A percentile compares a stretch with the other conserved stretches of the same genome.
phyloP scores from a whole-genome alignment of 2,797 vertebrate species.

The Parotocinclus haroldoi region DNA sequence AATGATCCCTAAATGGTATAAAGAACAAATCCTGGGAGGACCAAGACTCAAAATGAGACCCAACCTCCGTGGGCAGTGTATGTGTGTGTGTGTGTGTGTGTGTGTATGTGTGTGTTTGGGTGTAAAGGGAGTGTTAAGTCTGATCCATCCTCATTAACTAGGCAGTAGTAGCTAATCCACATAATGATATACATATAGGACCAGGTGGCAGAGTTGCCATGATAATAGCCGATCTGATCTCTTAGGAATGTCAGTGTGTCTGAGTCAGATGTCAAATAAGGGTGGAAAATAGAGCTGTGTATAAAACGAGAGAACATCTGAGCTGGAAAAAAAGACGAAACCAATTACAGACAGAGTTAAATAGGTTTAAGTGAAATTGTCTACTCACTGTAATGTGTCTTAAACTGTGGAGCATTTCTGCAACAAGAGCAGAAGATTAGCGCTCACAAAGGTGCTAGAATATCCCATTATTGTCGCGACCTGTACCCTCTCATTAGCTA shows the following conservation, averaged over 20 bases:
- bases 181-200: slow-evolving; percentile 44
- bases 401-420: too few species aligned
- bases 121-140: slow-evolving; percentile 29
- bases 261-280: slow-evolving; percentile 13
- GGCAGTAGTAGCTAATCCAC: slow-evolving; percentile 36
- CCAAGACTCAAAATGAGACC: too few species aligned
- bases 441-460: too few species aligned
- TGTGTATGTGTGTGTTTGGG: background rate
- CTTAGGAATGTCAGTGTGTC: slow-evolving; percentile 36
- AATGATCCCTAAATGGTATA: too few species aligned
- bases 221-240: slow-evolving; percentile 40
- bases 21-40: too few species aligned
- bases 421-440: too few species aligned
- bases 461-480: too few species aligned
- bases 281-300: slow-evolving; percentile 3
- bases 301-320: background rate
- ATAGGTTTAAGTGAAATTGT: too few species aligned
- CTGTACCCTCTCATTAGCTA: too few species aligned
- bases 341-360: too few species aligned
- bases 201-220: slow-evolving; percentile 26
- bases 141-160: slow-evolving; percentile 36
- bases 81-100: background rate
- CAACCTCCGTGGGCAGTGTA: background rate
- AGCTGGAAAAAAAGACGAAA: too few species aligned
- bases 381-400: too few species aligned